Percentiles rank a stretch among this genome's conserved stretches.
Conservation (phyloP, 2,797 vertebrate genomes). For the Aeoliscus strigatus region DNA sequence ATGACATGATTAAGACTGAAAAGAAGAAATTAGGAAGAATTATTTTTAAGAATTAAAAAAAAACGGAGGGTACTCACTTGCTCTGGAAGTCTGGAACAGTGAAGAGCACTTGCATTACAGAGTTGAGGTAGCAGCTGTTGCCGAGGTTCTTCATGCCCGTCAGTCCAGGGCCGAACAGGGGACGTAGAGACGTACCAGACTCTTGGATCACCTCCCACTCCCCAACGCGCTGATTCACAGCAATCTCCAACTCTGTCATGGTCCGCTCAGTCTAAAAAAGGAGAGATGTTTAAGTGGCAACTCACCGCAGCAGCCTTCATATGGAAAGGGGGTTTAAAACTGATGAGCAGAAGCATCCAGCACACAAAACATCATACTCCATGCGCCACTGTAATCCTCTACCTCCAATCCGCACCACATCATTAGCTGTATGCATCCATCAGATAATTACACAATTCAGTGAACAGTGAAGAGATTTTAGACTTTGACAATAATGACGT, state of each 20-base stretch:
- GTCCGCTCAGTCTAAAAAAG: constrained; percentile 89
- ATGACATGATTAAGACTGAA: not conserved
- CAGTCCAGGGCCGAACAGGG: constrained; percentile 87
- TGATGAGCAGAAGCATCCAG: constrained; percentile 11
- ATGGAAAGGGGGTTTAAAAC: too few species aligned
- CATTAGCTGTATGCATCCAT: constrained; percentile 31
- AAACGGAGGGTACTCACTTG: constrained; percentile 75
- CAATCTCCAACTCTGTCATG: constrained; percentile 98
- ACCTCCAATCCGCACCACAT: constrained; percentile 26
- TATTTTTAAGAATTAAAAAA: not conserved
- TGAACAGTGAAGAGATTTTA: constrained; percentile 20
- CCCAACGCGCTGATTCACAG: constrained; percentile 96
- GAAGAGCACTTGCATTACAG: constrained; percentile 99
- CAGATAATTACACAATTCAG: constrained; percentile 33
- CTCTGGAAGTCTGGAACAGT: constrained; percentile 96
- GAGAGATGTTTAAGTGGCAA: constrained; percentile 1
- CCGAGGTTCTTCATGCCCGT: constrained; percentile 98
- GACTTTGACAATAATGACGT: too few species aligned
- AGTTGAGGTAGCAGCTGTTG: constrained; percentile 99
- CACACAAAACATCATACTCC: constrained; percentile 23
- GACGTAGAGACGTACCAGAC: constrained; percentile 87
- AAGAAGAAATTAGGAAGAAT: not conserved
- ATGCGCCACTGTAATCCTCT: constrained; percentile 1
- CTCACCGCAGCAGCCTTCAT: not conserved
- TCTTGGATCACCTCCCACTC: constrained; percentile 99